Base-by-base conservation (phyloP, 2,888 invertebrate species). In the Sceliomorpha sp. region DNA sequence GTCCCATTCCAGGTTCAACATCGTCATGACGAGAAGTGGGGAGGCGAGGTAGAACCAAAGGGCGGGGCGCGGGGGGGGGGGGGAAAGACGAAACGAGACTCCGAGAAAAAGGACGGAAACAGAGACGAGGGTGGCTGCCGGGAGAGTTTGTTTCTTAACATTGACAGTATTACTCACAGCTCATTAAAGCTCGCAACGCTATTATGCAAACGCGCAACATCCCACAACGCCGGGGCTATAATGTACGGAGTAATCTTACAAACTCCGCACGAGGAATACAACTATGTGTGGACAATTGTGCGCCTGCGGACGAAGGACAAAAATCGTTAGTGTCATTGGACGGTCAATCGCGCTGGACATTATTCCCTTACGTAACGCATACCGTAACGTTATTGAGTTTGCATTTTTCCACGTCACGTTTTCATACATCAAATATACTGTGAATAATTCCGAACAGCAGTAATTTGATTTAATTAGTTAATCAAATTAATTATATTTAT, bases 81-180 rank as follows among this genome's bases (percentile, higher is more conserved):
- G 24, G 7, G 7, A 24, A 24, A 37, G 31, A n/a, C n/a, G n/a
- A n/a, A n/a, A 20, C 20, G 20, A 20, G 20, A 20, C 20, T 4
- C 2, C 20, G 20, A 20, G 20, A 5, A 20, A 20, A 50, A 40
- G 2, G 20, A 40, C 36, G 15, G 27, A 37, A 45, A 39, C 51
- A 26, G 50, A 29, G 44, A 17, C 17, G 47, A 6, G 27, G 48
- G 34, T 53, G 53, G 45, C 45, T 13, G 34, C 24, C 7, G 42
- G 50, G 59, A 58, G 47, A 58, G 58, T 51, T 53, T 63, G 63
- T 69, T 69, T 59, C 63, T 63, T 63, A 48, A 63, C 63, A 64
- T 59, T 63, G 70, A 63, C 59, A 55, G 55, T 63, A 53, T 63
- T 70, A 59, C 59, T 59, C 59, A 50, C 59, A 59, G 70, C 59